Evolutionary conservation across 1,140 invertebrate genomes (phyloP), one percentile per base, ranked within the genome.

Genomic region (Drosophila baimaii): DNA sequence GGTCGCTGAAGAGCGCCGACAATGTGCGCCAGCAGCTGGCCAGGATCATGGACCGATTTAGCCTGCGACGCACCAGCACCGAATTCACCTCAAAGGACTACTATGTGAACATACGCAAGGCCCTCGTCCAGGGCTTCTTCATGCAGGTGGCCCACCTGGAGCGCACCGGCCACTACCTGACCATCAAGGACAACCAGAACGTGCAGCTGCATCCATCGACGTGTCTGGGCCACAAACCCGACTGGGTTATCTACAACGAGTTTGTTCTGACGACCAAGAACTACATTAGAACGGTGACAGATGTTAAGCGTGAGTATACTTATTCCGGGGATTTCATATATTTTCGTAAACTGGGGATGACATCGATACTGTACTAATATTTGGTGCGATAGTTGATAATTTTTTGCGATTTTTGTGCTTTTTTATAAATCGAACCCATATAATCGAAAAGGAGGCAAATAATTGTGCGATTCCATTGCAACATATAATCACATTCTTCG

Each of bases 241-340:
- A 99, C 92, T 99, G 99, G 99, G 98, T 99, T 17, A 95, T 99
- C 54, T 99, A 99, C 93, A 99, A 99, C 93, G 99, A 99, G 93
- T 99, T 99, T 93, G 99, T 99, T 29, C 94, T 99, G 56, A 99
- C 99, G 31, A 99, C 98, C 13, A 99, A 99, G 93, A 99, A 99
- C 93, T 99, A 99, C 92, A 99, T 99, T 79, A 94, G 99, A 77
- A 99, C 99, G 2, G 98, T 99, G 2, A 99, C 98, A 3, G 99
- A 99, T 92, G 97, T 99, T 55, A 99, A 99, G 94, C 98, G 98
- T 98, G 93, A 94, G 95, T 95, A 25, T 17, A 19, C 23, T 33
- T n/a, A 17, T 17, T 59, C 2, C 27, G 5, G 5, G 1, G 13
- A 10, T 21, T 35, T 8, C 21, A 23, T 8, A 1, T 1, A n/a